These are phyloP conservation scores for Ameiurus melas DNA, from an alignment of 2,113 vertebrate species.

Conservation along the genomic window DNA sequence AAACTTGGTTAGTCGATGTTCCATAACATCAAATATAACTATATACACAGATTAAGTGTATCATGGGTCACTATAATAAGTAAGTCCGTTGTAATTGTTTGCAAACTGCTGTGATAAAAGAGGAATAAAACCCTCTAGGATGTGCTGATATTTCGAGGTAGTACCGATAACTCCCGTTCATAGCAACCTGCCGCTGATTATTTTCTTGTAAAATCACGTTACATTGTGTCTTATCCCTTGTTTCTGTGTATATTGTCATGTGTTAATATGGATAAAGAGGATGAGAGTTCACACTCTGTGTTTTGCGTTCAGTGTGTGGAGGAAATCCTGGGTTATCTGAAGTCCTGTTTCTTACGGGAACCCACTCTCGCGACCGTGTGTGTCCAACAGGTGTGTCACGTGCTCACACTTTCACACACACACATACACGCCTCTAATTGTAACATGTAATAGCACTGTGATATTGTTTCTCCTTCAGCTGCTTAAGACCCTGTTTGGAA, in stretches of 20 bases:
- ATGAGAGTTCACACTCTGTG: not conserved
- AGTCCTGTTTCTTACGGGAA: constrained; percentile 93
- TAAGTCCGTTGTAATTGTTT: not conserved
- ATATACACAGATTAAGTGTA: not conserved
- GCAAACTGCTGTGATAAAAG: not conserved
- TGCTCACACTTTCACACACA: not conserved
- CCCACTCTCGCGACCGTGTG: constrained; percentile 94
- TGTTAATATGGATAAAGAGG: not conserved
- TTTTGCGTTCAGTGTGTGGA: constrained; percentile 84
- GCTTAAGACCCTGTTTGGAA: constrained; percentile 94
- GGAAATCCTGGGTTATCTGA: constrained; percentile 93
- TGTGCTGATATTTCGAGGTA: not conserved
- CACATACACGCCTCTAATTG: not conserved
- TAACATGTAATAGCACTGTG: not conserved
- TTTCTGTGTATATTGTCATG: not conserved
- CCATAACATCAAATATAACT: not conserved
- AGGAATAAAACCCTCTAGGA: not conserved
- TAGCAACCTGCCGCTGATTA: not conserved
- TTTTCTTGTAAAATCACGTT: not conserved
- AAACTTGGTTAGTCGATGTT: not conserved
- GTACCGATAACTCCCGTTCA: not conserved
- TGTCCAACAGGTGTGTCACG: constrained; percentile 87
- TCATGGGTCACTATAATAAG: not conserved
- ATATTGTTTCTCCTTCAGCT: constrained; percentile 68
- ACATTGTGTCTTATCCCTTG: not conserved